Percentiles rank a stretch among this genome's conserved stretches.
Conservation (phyloP, 1,140 invertebrate genomes). For the Onthophagus taurus region DNA sequence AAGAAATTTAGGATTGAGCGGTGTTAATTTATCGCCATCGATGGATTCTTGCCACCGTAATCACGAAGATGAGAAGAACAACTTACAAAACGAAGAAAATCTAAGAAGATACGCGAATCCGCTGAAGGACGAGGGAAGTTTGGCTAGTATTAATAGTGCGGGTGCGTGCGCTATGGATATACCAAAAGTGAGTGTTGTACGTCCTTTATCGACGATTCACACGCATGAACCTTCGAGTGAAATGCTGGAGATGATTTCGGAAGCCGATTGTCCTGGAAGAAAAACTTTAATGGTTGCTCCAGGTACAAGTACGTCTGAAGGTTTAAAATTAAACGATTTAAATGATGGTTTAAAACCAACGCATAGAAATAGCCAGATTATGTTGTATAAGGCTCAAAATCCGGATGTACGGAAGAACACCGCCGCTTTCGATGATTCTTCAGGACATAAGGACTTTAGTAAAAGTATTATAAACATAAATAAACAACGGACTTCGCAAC, state of each 20-base stretch:
- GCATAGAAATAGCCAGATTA: constrained; percentile 49
- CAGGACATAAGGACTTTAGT: constrained; percentile 64
- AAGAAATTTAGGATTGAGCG: constrained; percentile 42
- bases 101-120: constrained; percentile 59
- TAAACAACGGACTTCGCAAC: constrained; percentile 35
- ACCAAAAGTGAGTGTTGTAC: constrained; percentile 46
- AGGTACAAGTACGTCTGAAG: constrained; percentile 30
- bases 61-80: constrained; percentile 78
- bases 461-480: constrained; percentile 55
- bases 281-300: constrained; percentile 35
- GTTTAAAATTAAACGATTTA: constrained; percentile 27
- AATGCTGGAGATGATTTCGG: constrained; percentile 53
- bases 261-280: constrained; percentile 40
- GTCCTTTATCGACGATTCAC: constrained; percentile 45
- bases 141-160: constrained; percentile 32
- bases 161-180: constrained; percentile 32
- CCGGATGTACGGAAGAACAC: constrained; percentile 69
- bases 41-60: constrained; percentile 51
- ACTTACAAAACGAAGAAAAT: constrained; percentile 84
- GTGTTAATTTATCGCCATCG: constrained; percentile 45
- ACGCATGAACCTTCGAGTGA: constrained; percentile 42
- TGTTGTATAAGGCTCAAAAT: constrained; percentile 64
- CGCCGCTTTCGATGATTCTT: constrained; percentile 56
- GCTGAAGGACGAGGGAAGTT: constrained; percentile 45
- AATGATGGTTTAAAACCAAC: constrained; percentile 35